Conservation (phyloP, 2,113 vertebrate species). For the Muscicapa adusta region DNA sequence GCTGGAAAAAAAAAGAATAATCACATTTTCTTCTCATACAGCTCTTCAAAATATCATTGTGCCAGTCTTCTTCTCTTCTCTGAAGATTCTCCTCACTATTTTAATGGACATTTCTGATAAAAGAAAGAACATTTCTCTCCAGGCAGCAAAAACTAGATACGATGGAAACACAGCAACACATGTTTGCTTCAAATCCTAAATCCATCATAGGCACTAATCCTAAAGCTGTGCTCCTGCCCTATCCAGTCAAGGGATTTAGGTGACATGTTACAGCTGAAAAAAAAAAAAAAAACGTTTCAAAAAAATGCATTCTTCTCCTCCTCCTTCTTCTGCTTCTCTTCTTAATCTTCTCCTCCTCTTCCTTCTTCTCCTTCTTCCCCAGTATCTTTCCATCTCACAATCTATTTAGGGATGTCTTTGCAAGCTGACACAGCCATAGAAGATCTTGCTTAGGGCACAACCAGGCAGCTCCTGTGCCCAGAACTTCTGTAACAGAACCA, state of each 20-base stretch:
- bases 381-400: not conserved
- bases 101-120: not conserved
- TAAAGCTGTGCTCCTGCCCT: constrained; percentile 55
- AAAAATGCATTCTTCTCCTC: not conserved
- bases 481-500: not conserved
- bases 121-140: not conserved
- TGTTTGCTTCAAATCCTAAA: constrained; percentile 80
- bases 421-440: not conserved
- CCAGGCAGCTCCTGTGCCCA: not conserved
- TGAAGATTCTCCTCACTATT: not conserved
- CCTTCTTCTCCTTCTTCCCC: not conserved
- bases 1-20: not conserved
- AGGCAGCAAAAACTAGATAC: not conserved
- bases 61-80: not conserved
- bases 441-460: not conserved
- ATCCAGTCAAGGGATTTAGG: constrained; percentile 79
- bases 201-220: constrained; percentile 83
- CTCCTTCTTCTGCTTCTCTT: not conserved
- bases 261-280: not conserved
- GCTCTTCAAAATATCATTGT: not conserved
- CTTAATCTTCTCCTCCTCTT: not conserved
- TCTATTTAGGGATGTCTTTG: not conserved
- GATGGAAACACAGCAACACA: constrained; percentile 51
- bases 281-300: not conserved
- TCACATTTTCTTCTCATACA: not conserved